Conservation (phyloP, 2,797 vertebrate genomes). For the Micropoecilia bifurca region DNA sequence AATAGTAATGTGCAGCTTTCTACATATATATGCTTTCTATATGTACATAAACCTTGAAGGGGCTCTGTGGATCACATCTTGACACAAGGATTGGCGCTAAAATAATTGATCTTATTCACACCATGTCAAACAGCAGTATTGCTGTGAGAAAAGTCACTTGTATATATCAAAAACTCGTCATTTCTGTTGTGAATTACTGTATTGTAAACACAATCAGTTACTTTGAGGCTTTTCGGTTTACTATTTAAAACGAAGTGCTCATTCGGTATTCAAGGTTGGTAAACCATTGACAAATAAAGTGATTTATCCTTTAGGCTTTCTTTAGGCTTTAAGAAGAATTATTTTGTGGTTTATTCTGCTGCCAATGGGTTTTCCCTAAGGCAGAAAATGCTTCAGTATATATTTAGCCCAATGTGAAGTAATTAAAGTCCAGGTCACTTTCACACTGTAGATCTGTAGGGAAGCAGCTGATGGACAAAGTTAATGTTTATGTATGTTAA, state of each 20-base stretch:
- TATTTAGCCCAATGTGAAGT: slow-evolving; percentile 33
- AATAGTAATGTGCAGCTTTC: not conserved
- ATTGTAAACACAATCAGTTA: not conserved
- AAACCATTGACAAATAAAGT: not conserved
- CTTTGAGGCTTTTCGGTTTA: not conserved
- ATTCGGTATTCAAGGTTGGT: not conserved
- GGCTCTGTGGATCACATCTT: not conserved
- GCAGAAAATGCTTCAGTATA: slow-evolving; percentile 3
- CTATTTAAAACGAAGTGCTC: not conserved
- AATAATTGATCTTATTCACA: not conserved
- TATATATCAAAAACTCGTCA: not conserved
- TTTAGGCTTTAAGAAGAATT: slow-evolving; percentile 4
- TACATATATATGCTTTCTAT: not conserved
- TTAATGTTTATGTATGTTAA: slow-evolving; percentile 55
- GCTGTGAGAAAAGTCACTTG: not conserved
- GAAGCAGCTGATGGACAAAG: slow-evolving; percentile 25
- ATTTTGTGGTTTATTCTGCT: not conserved
- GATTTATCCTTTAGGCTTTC: slow-evolving; percentile 9
- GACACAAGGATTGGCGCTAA: not conserved
- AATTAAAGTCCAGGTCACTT: slow-evolving; percentile 27
- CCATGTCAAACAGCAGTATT: not conserved
- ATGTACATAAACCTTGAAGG: not conserved
- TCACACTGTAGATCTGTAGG: slow-evolving; percentile 9
- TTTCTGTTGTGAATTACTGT: not conserved
- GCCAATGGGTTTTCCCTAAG: slow-evolving; percentile 18